Base-by-base conservation (phyloP, 2,797 vertebrate genomes). In the Avahi laniger region DNA sequence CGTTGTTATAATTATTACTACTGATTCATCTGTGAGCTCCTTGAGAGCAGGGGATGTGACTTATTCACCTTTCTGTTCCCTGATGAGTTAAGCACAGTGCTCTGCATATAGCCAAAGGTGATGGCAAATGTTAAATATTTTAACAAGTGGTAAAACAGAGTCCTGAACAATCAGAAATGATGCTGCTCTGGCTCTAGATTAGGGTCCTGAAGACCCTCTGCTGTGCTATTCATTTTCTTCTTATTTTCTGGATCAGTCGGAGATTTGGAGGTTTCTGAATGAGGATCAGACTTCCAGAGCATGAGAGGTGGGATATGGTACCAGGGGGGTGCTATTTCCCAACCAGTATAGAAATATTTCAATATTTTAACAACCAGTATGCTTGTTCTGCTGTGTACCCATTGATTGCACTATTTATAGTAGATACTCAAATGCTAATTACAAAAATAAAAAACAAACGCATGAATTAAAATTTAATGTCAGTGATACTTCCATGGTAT, bases 361-460 rank as follows among this genome's bases (percentile, higher is more conserved):
- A 88, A 14, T 57, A 81, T 78, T 88, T 93, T 67, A 76, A 89
- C 35, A 95, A 48, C 38, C 38, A 79, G 13, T 69, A 50, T 26
- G 33, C 1, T 57, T 72, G 43, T 50, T 91, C 43, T 82, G 48
- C 22, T 85, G 33, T 54, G 50, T 80, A 35, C 28, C 20, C 61
- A 61, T 4, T 43, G 24, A 78, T 18, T 41, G 43, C 28, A 75
- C n/a, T 70, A 22, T 10, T 73, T 73, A 84, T 2, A 80, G 67
- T 12, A 89, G 82, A 78, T 2, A 48, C 8, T 82, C 67, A 57
- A 63, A 83, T 80, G 65, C 59, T 80, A 88, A 82, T 63, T 35
- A 57, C 5, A 85, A 61, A 88, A 79, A 89, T 65, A 61, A 93
- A 94, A 95, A 79, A 88, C 50, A 89, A 94, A 69, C 43, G 12